Base-by-base conservation (phyloP, 2,113 vertebrate genomes). In the Strigops habroptila region DNA sequence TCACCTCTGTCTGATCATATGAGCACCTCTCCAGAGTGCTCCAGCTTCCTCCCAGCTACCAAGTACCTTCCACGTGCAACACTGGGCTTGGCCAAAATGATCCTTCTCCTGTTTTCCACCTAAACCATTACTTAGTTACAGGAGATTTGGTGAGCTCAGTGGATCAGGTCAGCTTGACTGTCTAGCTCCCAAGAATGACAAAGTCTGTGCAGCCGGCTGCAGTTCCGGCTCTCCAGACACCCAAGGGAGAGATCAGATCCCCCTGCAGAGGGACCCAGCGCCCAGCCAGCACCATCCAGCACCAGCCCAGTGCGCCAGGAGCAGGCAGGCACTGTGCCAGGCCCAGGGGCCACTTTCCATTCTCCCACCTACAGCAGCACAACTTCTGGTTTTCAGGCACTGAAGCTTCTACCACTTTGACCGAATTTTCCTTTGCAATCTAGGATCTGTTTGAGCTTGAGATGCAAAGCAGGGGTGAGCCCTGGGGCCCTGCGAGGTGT, bases 1-100 rank as follows among this genome's bases (percentile, higher is more conserved):
- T 10, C 46, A 25, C 31, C 48, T 68, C 37, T 6, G 0, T 10
- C 25, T 5, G 4, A 43, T 15, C 10, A 1, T 4, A 13, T 0
- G 7, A 74, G 37, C 62, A 27, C 10, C 35, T 27, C 59, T 37
- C 49, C 63, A 43, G 57, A 37, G 65, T 9, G 10, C 46, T 31
- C 53, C 73, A 39, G 55, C 4, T 3, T 30, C 79, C 79, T 31
- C 68, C 49, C 7, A 10, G 81, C 39, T 10, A 0, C 3, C 37
- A 39, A 2, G 17, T 3, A 31, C 57, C 35, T 73, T 37, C 78
- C 55, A n/a, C 1, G 0, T 33, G 22, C 51, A 94, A 11, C 69
- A 51, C 17, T 3, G n/a, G 60, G n/a, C 64, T 63, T 12, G 43
- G 28, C 37, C 74, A 93, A 74, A 93, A 52, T 9, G 2, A 63